Conservation (phyloP, 2,113 vertebrate genomes). For the Bagarius yarrelli region DNA sequence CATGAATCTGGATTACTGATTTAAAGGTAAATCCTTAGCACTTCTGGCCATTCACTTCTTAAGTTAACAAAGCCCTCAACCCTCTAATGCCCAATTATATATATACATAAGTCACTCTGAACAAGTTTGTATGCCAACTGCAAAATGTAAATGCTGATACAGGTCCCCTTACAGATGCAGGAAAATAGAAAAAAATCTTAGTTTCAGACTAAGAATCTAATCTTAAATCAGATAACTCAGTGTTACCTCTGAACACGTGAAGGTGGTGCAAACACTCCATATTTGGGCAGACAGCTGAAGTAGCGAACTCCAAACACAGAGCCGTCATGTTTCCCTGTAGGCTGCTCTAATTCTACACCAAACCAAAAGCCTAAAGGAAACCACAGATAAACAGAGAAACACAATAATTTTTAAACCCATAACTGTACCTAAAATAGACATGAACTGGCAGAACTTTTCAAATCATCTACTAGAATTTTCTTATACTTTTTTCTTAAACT, state of each 20-base stretch:
- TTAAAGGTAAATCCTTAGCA: too few relatives aligned
- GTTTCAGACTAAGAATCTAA: not conserved
- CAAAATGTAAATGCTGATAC: not conserved
- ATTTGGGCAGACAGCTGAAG: constrained; percentile 82
- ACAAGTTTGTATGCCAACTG: not conserved
- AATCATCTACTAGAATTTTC: not conserved
- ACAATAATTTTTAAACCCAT: not conserved
- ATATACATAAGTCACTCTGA: not conserved
- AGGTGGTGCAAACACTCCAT: constrained; percentile 88
- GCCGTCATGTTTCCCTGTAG: constrained; percentile 87
- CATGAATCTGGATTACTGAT: too few relatives aligned
- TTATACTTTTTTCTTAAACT: not conserved
- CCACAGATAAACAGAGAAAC: constrained; percentile 2
- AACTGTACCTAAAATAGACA: not conserved
- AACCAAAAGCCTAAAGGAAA: constrained; percentile 83
- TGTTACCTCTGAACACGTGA: constrained; percentile 87
- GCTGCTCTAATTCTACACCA: constrained; percentile 84
- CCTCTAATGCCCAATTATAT: not conserved
- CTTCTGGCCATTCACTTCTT: too few relatives aligned
- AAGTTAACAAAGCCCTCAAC: too few relatives aligned
- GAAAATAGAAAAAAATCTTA: not conserved
- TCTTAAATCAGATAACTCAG: not conserved
- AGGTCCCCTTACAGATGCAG: not conserved
- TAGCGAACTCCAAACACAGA: constrained; percentile 90
- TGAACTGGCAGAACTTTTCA: not conserved